Base-by-base conservation (phyloP, 2,888 invertebrate genomes). In the Protophormia terraenovae region DNA sequence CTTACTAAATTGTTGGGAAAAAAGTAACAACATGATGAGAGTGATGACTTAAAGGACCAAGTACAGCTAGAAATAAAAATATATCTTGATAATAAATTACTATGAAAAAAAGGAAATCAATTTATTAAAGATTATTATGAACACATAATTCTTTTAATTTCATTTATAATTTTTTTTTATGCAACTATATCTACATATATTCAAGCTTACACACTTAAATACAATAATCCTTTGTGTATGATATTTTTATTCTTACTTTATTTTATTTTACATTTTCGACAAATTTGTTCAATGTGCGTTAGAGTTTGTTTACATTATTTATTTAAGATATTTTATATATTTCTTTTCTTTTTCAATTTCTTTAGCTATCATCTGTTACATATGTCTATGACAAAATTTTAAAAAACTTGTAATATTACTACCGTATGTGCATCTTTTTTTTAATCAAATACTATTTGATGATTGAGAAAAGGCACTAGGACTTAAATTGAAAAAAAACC, bases 1-100 rank as follows among this genome's bases (percentile, higher is more conserved):
- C 73, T 78, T 50, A 75, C 75, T 41, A 78, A 78, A 73, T 84
- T 84, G 66, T 55, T 73, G 75, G 75, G 66, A 77, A 79, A 82
- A 67, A 16, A 64, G 6, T 66, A 67, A 60, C 16, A 32, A 62
- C 50, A 71, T 32, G 62, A 58, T 66, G 27, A 45, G 32, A 55
- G 24, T 47, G 19, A 66, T 66, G 41, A 45, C 22, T 16, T 22
- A 64, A 47, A 27, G 24, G 7, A 41, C 2, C 8, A 64, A 84
- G 66, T 38, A 77, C 29, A 38, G 8, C 14, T 5, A 62, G 10
- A 19, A 16, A 60, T 16, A 47, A 29, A 55, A 19, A 16, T 32
- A 8, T 72, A 45, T 47, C 24, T 60, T 55, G 58, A 66, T 64
- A 58, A 73, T 58, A 73, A 73, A 80, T 73, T 35, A 58, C 45